A percentile compares a stretch with the other conserved stretches of the same genome.
Conservation (phyloP, 2,888 invertebrate genomes). For the Ellobium chinense region DNA sequence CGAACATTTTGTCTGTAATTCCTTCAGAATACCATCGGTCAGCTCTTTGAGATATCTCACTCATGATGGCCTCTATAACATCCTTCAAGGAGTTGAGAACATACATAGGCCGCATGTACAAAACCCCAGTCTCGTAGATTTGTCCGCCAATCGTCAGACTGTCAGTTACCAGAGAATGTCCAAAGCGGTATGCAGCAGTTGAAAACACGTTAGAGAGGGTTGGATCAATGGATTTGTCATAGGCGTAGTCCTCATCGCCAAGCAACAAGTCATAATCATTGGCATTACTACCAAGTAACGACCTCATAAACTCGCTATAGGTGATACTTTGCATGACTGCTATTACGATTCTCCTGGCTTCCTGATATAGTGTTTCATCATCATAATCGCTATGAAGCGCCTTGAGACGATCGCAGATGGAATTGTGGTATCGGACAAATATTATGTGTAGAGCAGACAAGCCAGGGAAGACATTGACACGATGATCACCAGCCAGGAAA, state of each 20-base stretch:
- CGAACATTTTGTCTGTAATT: conserved; percentile 30
- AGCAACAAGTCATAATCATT: background rate
- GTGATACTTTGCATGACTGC: conserved; percentile 11
- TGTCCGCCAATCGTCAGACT: conserved; percentile 22
- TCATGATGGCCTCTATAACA: conserved; percentile 41
- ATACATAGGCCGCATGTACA: conserved; percentile 47
- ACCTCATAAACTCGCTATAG: background rate
- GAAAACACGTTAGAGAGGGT: conserved; percentile 50
- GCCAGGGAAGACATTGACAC: conserved; percentile 54
- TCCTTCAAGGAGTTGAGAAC: conserved; percentile 37
- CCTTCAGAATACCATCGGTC: conserved; percentile 39
- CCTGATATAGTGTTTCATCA: conserved; percentile 54
- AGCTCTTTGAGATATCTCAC: conserved; percentile 29
- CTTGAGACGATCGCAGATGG: conserved; percentile 43
- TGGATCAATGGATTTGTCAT: conserved; percentile 44
- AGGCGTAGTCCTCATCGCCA: conserved; percentile 16
- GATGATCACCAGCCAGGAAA: conserved; percentile 48
- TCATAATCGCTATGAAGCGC: conserved; percentile 1
- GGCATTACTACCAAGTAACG: background rate
- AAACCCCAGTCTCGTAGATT: background rate
- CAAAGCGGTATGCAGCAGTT: conserved; percentile 52
- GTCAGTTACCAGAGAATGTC: conserved; percentile 51
- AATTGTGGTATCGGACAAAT: conserved; percentile 57
- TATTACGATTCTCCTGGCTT: conserved; percentile 44
- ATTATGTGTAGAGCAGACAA: conserved; percentile 54